phyloP scores from a whole-genome alignment of 2,113 vertebrate species.

The Pseudopipra pipra region DNA sequence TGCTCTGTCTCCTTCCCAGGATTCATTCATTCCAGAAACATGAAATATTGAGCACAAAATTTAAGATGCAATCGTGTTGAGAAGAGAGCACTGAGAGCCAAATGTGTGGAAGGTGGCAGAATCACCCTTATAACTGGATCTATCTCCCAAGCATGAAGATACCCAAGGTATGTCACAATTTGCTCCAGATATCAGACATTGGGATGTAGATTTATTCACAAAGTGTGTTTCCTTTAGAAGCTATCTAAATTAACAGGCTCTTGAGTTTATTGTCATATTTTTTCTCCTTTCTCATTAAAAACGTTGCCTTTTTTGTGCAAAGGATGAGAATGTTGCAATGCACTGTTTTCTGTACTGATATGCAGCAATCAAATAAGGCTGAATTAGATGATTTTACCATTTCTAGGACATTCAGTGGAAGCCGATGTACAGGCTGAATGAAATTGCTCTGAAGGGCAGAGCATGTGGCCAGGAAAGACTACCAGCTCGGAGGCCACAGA shows the following conservation, averaged over 20 bases:
- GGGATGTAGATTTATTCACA: slow-evolving; percentile 26
- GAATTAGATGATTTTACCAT: neutral
- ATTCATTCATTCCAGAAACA: neutral
- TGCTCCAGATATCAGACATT: neutral
- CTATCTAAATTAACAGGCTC: neutral
- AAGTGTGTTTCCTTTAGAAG: slow-evolving; percentile 5
- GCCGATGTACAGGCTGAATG: neutral
- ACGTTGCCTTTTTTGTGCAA: neutral
- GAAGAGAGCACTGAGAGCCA: neutral
- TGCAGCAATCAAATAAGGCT: neutral
- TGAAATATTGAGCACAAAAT: neutral
- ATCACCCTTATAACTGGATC: neutral
- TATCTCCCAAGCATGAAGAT: neutral
- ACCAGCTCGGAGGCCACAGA: neutral
- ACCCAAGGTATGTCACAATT: neutral
- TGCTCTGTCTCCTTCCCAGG: neutral
- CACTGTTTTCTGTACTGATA: neutral
- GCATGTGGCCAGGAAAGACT: neutral
- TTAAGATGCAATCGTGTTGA: neutral
- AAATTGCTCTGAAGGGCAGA: neutral
- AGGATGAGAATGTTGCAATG: neutral
- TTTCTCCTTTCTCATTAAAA: slow-evolving; percentile 2
- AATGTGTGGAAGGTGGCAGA: neutral
- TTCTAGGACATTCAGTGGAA: neutral
- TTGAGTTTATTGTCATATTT: slow-evolving; percentile 8